Evolutionary conservation across 1,140 invertebrate genomes (phyloP).

Genomic region (Cheumatopsyche charites): DNA sequence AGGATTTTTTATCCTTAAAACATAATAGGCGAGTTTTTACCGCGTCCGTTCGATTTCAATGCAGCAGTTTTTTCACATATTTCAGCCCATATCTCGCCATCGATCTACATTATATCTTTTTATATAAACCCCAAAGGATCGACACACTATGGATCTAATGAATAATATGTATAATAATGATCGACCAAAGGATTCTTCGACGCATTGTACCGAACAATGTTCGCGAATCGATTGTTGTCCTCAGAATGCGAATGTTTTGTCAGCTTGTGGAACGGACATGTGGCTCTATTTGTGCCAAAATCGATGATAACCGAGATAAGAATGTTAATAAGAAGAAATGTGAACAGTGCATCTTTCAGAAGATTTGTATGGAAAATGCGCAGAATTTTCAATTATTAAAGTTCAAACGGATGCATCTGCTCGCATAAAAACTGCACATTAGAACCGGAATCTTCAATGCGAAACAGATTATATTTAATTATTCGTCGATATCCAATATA

Average conservation of each 20-base stretch:
- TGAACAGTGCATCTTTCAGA: neutral
- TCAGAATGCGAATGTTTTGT: conserved; percentile 24
- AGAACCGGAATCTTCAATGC: too few species aligned
- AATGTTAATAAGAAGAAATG: conserved; percentile 3
- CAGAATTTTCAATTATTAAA: too few species aligned
- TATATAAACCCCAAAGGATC: conserved; percentile 10
- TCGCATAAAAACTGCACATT: too few species aligned
- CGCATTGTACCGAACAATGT: too few species aligned
- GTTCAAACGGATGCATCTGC: too few species aligned
- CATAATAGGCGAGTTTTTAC: neutral
- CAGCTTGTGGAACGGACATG: conserved; percentile 16
- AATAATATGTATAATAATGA: conserved; percentile 15
- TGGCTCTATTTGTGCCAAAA: conserved; percentile 7
- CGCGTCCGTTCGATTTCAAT: conserved; percentile 28
- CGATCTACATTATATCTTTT: conserved; percentile 31
- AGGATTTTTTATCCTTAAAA: conserved; percentile 7
- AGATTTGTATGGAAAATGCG: too few species aligned
- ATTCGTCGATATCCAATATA: too few species aligned
- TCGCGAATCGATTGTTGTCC: conserved; percentile 15
- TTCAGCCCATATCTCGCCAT: conserved; percentile 25
- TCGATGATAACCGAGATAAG: conserved; percentile 21
- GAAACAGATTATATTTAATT: too few species aligned
- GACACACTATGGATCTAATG: conserved; percentile 24
- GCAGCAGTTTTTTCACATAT: conserved; percentile 32
- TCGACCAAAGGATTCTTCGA: conserved; percentile 23